Evolutionary conservation across 1,140 invertebrate genomes (phyloP).

Genomic region (Schmidtea mediterranea): DNA sequence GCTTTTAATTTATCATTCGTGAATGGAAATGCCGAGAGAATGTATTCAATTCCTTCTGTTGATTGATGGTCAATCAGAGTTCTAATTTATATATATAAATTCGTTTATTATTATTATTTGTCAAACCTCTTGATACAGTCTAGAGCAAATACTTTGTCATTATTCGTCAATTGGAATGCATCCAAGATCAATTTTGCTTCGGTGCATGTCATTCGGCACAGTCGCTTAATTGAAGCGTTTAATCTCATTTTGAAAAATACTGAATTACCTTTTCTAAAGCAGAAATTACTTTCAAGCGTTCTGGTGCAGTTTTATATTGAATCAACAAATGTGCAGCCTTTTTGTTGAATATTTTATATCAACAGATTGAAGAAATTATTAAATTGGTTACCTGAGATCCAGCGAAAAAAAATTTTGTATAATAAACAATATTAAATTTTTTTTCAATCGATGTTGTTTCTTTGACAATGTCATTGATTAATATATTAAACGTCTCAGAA

Average conservation of each 20-base stretch:
- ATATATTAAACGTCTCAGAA: no score
- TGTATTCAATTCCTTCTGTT: constrained; percentile 18
- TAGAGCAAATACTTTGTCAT: constrained; percentile 19
- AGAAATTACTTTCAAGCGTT: no score
- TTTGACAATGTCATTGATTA: no score
- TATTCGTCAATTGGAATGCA: constrained; percentile 15
- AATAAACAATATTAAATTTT: no score
- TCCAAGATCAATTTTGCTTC: constrained; percentile 18
- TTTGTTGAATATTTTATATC: no score
- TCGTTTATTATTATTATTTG: background rate
- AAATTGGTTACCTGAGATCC: no score
- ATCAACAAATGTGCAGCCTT: no score
- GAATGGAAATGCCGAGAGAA: constrained; percentile 19
- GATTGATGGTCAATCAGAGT: constrained; percentile 16
- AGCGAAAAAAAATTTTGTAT: no score
- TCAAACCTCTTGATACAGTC: constrained; percentile 20
- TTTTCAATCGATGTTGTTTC: no score
- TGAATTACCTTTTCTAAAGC: no score
- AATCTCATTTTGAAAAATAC: background rate
- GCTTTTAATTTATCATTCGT: constrained; percentile 18
- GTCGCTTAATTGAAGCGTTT: constrained; percentile 12
- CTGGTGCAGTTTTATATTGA: no score
- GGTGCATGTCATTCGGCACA: constrained; percentile 20
- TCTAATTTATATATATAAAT: constrained; percentile 9
- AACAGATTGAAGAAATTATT: no score